A percentile compares a stretch with the other conserved stretches of the same genome.
These are phyloP conservation scores for Onychomys torridus DNA, from an alignment of 2,797 vertebrate genomes.

Conservation along the genomic window DNA sequence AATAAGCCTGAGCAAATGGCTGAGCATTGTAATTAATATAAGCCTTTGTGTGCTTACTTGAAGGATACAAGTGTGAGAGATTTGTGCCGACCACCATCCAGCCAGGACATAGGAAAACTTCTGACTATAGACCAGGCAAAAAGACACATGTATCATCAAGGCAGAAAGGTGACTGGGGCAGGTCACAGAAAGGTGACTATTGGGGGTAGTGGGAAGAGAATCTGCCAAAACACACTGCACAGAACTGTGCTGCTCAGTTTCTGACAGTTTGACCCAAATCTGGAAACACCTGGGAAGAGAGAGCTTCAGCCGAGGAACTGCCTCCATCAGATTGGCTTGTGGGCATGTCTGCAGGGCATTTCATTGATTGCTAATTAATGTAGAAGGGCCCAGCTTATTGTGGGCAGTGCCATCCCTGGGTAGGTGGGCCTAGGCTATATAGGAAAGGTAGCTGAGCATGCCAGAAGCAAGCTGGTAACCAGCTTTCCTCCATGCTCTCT, in stretches of 20 bases:
- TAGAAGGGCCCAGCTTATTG: background rate
- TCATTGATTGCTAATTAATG: background rate
- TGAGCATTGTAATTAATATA: too few species aligned
- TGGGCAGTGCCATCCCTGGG: background rate
- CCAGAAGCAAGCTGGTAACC: background rate
- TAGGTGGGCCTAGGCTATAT: background rate
- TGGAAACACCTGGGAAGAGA: background rate
- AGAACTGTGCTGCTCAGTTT: background rate
- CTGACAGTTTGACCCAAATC: background rate
- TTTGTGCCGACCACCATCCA: too few species aligned
- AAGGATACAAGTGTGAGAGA: too few species aligned
- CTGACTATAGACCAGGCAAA: background rate
- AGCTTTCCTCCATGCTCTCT: too few species aligned
- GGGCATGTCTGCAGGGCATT: background rate
- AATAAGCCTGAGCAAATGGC: too few species aligned
- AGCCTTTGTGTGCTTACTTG: too few species aligned
- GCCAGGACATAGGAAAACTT: too few species aligned
- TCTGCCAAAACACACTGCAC: background rate
- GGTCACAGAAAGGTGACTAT: background rate
- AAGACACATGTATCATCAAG: background rate
- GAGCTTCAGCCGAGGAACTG: background rate
- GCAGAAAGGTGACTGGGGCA: too few species aligned
- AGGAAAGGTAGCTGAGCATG: background rate
- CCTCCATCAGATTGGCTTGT: background rate
- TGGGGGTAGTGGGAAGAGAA: background rate